Conservation (phyloP, 2,797 vertebrate species). For the Lepus oiostolus region DNA sequence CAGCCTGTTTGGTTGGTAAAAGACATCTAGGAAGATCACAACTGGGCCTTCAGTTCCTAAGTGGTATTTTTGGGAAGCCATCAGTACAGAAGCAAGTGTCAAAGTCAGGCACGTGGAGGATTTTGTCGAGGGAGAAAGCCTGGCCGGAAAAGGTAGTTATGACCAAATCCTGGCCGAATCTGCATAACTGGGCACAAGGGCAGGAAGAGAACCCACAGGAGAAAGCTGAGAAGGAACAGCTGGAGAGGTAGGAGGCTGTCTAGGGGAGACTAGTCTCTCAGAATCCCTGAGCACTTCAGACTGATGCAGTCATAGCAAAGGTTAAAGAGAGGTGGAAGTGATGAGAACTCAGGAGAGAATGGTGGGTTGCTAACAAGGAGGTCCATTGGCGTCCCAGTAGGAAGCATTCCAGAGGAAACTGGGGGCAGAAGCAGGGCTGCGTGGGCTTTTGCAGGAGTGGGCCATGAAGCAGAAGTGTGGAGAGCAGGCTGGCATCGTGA, state of each 20-base stretch:
- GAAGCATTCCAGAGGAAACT: background rate
- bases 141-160: background rate
- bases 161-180: background rate
- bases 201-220: background rate
- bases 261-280: background rate
- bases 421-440: background rate
- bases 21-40: background rate
- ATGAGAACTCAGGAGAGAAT: background rate
- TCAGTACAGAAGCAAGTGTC: background rate
- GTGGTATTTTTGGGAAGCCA: background rate
- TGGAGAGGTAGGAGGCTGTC: background rate
- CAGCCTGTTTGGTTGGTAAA: background rate
- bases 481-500: background rate
- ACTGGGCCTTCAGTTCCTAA: background rate
- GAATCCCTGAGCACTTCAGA: background rate
- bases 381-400: background rate
- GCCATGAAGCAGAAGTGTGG: background rate
- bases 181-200: background rate
- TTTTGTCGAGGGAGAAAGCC: background rate
- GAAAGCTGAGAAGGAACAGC: background rate
- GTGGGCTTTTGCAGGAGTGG: background rate
- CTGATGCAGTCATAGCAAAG: background rate
- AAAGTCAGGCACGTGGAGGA: background rate
- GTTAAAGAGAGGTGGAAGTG: background rate
- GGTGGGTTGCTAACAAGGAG: background rate